Percentiles rank a stretch among this genome's conserved stretches.
Conservation (phyloP, 1,140 invertebrate genomes). For the Microplitis demolitor region DNA sequence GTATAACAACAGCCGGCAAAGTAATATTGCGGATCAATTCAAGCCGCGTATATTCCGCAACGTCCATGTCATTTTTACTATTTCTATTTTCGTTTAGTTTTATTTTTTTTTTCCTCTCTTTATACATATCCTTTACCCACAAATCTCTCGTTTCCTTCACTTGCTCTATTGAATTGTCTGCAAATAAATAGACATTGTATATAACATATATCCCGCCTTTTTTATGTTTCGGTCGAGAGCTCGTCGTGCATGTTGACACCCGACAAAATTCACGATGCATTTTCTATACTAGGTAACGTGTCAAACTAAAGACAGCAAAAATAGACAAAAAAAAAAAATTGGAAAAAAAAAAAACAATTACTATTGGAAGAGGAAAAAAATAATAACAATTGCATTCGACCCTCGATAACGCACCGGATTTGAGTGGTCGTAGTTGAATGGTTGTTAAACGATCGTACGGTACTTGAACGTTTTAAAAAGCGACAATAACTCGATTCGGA, state of each 20-base stretch:
- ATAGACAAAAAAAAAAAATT: not conserved
- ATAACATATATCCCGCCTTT: constrained; percentile 34
- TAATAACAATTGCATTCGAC: not conserved
- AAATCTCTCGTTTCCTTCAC: not conserved
- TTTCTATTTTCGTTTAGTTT: not conserved
- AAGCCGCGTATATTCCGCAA: no score
- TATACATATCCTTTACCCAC: not conserved
- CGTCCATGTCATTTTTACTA: no score
- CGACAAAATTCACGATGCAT: constrained; percentile 14
- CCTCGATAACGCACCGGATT: not conserved
- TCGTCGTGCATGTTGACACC: not conserved
- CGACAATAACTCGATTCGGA: constrained; percentile 2
- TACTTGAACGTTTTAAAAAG: not conserved
- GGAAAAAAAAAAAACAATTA: constrained; percentile 6
- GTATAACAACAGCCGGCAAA: no score
- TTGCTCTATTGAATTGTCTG: constrained; percentile 33
- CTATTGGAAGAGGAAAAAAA: not conserved
- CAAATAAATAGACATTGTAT: constrained; percentile 40
- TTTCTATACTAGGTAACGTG: not conserved
- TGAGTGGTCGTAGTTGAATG: constrained; percentile 2
- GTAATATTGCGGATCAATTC: no score
- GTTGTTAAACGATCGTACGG: constrained; percentile 2
- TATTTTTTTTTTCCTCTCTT: not conserved
- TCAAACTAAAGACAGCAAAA: not conserved
- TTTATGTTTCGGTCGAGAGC: constrained; percentile 23